Evolutionary conservation across 2,888 invertebrate species (phyloP).

Genomic region (Geophilus truncorum): DNA sequence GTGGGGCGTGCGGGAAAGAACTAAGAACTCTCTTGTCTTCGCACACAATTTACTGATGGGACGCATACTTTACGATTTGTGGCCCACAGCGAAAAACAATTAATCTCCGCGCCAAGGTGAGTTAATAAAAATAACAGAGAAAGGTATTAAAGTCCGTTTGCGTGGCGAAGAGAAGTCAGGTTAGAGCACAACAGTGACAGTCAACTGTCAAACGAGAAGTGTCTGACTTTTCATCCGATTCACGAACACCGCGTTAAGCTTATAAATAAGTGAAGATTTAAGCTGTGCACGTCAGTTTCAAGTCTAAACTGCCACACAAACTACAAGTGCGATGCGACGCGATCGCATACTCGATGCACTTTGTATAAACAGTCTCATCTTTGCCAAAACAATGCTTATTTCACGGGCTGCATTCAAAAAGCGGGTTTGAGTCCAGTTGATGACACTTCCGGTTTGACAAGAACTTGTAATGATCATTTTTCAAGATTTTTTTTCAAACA

Average conservation of each 20-base stretch:
- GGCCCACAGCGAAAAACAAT: slow-evolving; percentile 14
- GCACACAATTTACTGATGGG: slow-evolving; percentile 20
- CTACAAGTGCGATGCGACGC: not conserved
- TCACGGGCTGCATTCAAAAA: too few species aligned
- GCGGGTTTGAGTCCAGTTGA: too few species aligned
- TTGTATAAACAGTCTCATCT: too few species aligned
- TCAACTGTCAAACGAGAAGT: not conserved
- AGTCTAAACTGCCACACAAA: slow-evolving; percentile 8
- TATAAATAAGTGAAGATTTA: slow-evolving; percentile 21
- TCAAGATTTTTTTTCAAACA: too few species aligned
- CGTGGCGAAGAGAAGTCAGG: too few species aligned
- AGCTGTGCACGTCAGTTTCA: not conserved
- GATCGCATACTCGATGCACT: not conserved
- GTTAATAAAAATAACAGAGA: not conserved
- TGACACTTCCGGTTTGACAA: too few species aligned
- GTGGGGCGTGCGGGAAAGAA: slow-evolving; percentile 15
- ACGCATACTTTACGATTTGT: slow-evolving; percentile 27
- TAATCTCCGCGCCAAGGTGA: slow-evolving; percentile 12
- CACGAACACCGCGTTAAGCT: slow-evolving; percentile 13
- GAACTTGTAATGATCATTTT: too few species aligned
- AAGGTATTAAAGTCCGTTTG: slow-evolving; percentile 9
- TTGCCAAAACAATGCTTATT: too few species aligned
- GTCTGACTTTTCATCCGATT: slow-evolving; percentile 12
- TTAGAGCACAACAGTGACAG: not conserved
- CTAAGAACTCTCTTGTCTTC: slow-evolving; percentile 21